Evolutionary conservation across 2,888 invertebrate species (phyloP).

Genomic region (Erynnis tages): DNA sequence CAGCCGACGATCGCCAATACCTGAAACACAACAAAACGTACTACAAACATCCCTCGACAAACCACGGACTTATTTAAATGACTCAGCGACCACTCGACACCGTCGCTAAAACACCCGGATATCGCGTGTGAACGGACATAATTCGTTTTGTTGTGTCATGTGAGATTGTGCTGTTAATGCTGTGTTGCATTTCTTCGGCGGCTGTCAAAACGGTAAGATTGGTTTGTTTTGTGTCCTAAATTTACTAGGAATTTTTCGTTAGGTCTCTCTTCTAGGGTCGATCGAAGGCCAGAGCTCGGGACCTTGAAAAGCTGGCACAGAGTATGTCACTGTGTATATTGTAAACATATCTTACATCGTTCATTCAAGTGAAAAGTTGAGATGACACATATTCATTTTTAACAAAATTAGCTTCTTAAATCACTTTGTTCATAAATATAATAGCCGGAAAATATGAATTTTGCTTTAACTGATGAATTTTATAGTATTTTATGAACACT

Average conservation of each 20-base stretch:
- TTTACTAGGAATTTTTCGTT: neutral
- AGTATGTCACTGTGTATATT: conserved; percentile 43
- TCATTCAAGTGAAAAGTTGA: no score
- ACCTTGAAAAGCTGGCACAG: conserved; percentile 42
- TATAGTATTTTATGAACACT: no score
- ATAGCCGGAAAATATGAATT: no score
- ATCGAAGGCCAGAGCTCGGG: conserved; percentile 43
- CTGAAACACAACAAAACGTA: conserved; percentile 43
- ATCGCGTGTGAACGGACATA: conserved; percentile 39
- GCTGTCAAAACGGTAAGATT: conserved; percentile 66
- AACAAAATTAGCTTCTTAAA: no score
- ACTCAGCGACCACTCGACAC: conserved; percentile 14
- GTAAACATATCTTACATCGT: conserved; percentile 49
- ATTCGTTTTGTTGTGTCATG: conserved; percentile 54
- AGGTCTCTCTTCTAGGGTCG: conserved; percentile 33
- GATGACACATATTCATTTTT: no score
- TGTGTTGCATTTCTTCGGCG: conserved; percentile 56
- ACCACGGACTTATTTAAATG: conserved; percentile 16
- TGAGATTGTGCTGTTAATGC: conserved; percentile 52
- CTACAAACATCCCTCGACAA: conserved; percentile 11
- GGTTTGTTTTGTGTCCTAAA: conserved; percentile 29
- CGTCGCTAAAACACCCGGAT: conserved; percentile 40
- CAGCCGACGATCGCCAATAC: conserved; percentile 59
- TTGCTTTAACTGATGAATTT: no score
- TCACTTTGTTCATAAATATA: no score